Conservation (phyloP, 2,888 invertebrate species). For the Stenodema calcarata region DNA sequence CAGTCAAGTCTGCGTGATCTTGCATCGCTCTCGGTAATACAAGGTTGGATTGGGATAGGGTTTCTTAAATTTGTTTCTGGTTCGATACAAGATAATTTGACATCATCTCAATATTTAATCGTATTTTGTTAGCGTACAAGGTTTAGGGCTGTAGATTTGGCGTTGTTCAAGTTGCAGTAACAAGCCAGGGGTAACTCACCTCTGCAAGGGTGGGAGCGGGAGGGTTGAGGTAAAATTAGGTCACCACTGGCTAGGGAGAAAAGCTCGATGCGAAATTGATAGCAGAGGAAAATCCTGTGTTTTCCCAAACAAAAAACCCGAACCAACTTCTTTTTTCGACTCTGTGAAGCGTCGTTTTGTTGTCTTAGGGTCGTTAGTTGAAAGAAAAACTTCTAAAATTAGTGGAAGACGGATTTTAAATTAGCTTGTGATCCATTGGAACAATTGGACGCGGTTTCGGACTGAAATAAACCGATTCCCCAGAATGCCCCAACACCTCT, state of each 20-base stretch:
- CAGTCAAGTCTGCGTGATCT: background rate
- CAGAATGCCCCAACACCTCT: conserved; percentile 9
- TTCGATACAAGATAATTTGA: background rate
- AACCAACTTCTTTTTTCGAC: background rate
- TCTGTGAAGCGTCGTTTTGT: background rate
- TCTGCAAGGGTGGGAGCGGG: conserved; percentile 36
- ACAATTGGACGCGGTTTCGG: conserved; percentile 43
- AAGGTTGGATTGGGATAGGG: too few species aligned
- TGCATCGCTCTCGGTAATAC: too few species aligned
- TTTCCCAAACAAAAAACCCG: background rate
- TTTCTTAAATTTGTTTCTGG: background rate
- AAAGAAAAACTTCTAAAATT: conserved; percentile 28
- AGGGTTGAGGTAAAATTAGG: conserved; percentile 35
- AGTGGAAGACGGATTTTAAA: conserved; percentile 38
- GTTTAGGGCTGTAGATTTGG: background rate
- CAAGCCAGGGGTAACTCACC: conserved; percentile 27
- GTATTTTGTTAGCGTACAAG: background rate
- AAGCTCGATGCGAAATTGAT: background rate
- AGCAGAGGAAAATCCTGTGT: background rate
- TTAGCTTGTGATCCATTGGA: conserved; percentile 37
- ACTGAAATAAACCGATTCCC: conserved; percentile 45
- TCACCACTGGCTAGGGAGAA: conserved; percentile 37
- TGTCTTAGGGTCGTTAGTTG: background rate
- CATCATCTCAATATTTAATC: background rate
- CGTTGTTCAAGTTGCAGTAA: conserved; percentile 7